Conservation (phyloP, 1,140 invertebrate species). For the Ruditapes philippinarum region DNA sequence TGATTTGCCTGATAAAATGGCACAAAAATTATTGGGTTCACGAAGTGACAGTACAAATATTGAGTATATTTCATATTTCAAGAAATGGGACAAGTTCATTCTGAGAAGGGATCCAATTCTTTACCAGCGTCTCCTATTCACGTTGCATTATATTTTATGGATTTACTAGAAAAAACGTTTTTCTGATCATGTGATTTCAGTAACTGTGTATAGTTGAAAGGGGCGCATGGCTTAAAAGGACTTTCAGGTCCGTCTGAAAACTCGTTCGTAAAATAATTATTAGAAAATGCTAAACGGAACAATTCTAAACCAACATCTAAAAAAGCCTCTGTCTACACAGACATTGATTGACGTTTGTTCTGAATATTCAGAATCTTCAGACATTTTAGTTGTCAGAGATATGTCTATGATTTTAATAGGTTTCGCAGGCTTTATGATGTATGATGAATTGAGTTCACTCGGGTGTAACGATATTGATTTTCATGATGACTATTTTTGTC, state of each 20-base stretch:
- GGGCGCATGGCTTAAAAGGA: not conserved
- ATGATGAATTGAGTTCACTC: not conserved
- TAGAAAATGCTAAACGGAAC: constrained; percentile 13
- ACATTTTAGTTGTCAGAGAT: not conserved
- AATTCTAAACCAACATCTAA: constrained; percentile 15
- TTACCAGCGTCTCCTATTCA: constrained; percentile 10
- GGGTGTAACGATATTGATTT: constrained; percentile 58
- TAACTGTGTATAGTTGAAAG: constrained; percentile 33
- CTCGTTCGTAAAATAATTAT: constrained; percentile 16
- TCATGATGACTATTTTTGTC: constrained; percentile 45
- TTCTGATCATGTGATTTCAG: constrained; percentile 19
- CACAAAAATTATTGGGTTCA: not conserved
- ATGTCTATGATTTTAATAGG: not conserved
- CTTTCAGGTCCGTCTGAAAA: constrained; percentile 26
- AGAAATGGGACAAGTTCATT: constrained; percentile 49
- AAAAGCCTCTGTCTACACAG: not conserved
- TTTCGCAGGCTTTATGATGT: not conserved
- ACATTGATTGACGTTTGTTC: constrained; percentile 24
- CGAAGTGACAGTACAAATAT: not conserved
- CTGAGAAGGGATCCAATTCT: not conserved
- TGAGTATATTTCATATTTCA: constrained; percentile 46
- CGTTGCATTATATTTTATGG: constrained; percentile 38
- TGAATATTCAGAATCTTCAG: constrained; percentile 17
- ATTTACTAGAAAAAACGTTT: constrained; percentile 45
- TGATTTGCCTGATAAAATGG: not conserved